These are phyloP conservation scores for Parnassius mnemosyne DNA, from an alignment of 2,888 invertebrate species.

Conservation along the genomic window DNA sequence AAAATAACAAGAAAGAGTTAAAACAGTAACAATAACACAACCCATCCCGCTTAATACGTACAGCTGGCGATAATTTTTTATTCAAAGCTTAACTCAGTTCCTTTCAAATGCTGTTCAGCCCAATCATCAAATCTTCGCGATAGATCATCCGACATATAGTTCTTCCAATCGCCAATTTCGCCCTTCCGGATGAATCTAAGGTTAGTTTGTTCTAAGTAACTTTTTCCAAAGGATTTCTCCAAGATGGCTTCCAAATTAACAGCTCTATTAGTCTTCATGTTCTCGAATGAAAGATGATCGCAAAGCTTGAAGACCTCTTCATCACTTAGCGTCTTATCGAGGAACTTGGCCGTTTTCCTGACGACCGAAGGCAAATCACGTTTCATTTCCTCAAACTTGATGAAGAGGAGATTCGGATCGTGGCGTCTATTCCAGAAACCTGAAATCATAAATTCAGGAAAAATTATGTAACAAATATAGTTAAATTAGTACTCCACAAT, in stretches of 20 bases:
- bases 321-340: constrained; percentile 83
- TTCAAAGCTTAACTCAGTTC: constrained; percentile 82
- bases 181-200: constrained; percentile 88
- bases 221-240: constrained; percentile 72
- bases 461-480: too few relatives aligned
- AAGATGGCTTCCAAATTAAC: constrained; percentile 86
- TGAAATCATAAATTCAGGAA: constrained; percentile 32
- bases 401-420: constrained; percentile 86
- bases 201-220: constrained; percentile 71
- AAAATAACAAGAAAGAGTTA: background rate
- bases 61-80: constrained; percentile 37
- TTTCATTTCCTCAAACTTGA: constrained; percentile 92
- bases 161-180: constrained; percentile 89
- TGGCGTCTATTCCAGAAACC: constrained; percentile 86
- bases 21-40: background rate
- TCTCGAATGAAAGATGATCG: constrained; percentile 88
- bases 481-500: too few relatives aligned
- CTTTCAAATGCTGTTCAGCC: constrained; percentile 82
- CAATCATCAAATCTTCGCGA: constrained; percentile 86
- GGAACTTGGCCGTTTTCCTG: constrained; percentile 85
- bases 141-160: constrained; percentile 87
- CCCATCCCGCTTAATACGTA: background rate
- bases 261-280: constrained; percentile 90
- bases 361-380: constrained; percentile 84
- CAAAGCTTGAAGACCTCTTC: constrained; percentile 84